A percentile compares a stretch with the other conserved stretches of the same genome.
phyloP scores from a whole-genome alignment of 2,797 vertebrate genomes.

The Gadopsis bispinosus region DNA sequence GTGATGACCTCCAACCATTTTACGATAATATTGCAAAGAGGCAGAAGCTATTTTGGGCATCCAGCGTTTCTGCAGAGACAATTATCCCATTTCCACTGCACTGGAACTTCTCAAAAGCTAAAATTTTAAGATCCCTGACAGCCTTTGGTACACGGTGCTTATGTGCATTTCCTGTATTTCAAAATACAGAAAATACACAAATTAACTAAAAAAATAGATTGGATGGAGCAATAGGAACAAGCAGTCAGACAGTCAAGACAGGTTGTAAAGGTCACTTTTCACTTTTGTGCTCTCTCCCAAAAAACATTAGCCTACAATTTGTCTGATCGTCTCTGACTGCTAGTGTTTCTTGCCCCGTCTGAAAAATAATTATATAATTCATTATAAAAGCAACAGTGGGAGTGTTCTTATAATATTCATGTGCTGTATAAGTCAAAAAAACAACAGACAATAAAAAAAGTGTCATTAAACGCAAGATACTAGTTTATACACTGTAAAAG shows the following conservation, averaged over 20 bases:
- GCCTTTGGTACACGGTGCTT: neutral
- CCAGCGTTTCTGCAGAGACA: neutral
- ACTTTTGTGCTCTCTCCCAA: no score
- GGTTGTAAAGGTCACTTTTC: neutral
- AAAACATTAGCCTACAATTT: no score
- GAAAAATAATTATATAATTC: neutral
- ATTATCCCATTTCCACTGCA: neutral
- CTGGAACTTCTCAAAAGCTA: no score
- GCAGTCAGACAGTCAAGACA: neutral
- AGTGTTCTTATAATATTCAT: neutral
- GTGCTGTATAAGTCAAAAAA: neutral
- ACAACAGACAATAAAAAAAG: neutral
- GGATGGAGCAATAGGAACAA: neutral
- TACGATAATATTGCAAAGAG: neutral
- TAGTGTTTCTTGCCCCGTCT: neutral
- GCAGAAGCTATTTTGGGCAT: constrained; percentile 15
- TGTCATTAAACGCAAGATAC: no score
- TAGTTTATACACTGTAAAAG: no score
- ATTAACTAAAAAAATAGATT: no score
- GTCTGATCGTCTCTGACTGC: no score
- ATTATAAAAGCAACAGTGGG: neutral
- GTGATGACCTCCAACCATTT: constrained; percentile 20
- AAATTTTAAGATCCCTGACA: neutral
- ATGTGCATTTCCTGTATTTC: neutral
- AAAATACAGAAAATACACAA: neutral